Evolutionary conservation across 37 sponge, comb jelly and placozoan species (phyloP).

Genomic region (Agelas oroides): DNA sequence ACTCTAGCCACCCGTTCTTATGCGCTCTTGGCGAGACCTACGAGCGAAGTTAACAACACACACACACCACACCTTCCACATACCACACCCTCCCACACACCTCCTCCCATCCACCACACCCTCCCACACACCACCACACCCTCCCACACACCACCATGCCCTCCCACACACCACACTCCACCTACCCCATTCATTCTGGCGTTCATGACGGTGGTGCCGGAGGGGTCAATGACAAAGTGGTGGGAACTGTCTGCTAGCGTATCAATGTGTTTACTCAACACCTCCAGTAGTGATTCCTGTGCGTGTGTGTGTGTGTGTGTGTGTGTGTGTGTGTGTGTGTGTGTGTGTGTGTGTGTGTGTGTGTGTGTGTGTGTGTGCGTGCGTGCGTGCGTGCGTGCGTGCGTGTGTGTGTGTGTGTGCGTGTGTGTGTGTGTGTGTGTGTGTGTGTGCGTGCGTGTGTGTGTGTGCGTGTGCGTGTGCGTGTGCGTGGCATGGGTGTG

Average conservation of each 20-base stretch:
- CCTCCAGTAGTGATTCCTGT: constrained; percentile 55
- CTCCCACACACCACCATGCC: too few relatives aligned
- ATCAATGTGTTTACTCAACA: constrained; percentile 57
- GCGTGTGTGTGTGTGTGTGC: neutral
- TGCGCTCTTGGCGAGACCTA: too few relatives aligned
- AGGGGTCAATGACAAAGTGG: constrained; percentile 79
- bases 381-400: constrained; percentile 5
- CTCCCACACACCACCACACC: too few relatives aligned
- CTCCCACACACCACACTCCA: too few relatives aligned
- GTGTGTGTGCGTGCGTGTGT: constrained; percentile 1
- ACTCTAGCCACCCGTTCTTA: too few relatives aligned
- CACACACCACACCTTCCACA: too few relatives aligned
- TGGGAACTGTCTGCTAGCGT: constrained; percentile 50
- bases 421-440: neutral
- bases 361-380: constrained; percentile 4
- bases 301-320: constrained; percentile 7
- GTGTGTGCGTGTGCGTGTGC: too few relatives aligned
- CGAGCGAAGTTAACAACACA: too few relatives aligned
- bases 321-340: constrained; percentile 15
- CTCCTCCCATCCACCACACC: too few relatives aligned
- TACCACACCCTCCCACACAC: too few relatives aligned
- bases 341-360: constrained; percentile 12
- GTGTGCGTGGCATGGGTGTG: too few relatives aligned
- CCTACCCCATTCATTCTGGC: constrained; percentile 30
- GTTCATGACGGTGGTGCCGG: constrained; percentile 38